phyloP scores from a whole-genome alignment of 2,797 vertebrate species.

The Rhynchonycteris naso region DNA sequence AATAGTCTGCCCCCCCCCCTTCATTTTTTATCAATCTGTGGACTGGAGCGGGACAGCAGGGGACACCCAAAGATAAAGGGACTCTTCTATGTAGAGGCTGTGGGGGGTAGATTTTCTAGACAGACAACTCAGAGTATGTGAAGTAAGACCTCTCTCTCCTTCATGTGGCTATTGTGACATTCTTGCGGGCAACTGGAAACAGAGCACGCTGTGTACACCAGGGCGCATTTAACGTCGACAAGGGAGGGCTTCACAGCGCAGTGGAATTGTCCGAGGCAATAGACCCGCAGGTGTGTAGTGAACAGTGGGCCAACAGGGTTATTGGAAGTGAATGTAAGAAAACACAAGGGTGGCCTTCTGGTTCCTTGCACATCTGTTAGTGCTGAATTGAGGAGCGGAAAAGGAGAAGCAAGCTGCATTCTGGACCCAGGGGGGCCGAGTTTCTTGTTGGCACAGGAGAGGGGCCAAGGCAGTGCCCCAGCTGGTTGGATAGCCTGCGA shows the following conservation, averaged over 20 bases:
- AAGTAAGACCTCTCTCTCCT: not conserved
- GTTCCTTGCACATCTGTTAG: conserved; percentile 26
- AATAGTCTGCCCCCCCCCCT: not conserved
- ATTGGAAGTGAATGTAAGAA: conserved; percentile 32
- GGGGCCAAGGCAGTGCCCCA: too few species aligned
- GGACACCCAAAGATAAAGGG: conserved; percentile 34
- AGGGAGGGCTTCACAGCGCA: conserved; percentile 7
- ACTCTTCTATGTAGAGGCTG: conserved; percentile 1
- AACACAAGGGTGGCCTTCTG: conserved; percentile 33
- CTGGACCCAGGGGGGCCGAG: not conserved
- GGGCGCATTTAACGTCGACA: not conserved
- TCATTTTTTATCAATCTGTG: conserved; percentile 37
- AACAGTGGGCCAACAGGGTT: not conserved
- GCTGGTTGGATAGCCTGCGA: not conserved
- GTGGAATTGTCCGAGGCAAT: conserved; percentile 17
- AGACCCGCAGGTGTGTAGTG: conserved; percentile 33
- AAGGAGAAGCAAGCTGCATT: not conserved
- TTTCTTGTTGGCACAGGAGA: not conserved
- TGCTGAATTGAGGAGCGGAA: conserved; percentile 5
- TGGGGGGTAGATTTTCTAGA: conserved; percentile 39
- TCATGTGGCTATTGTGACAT: conserved; percentile 27
- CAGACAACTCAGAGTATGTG: not conserved
- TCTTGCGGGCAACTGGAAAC: conserved; percentile 51
- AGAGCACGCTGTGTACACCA: not conserved
- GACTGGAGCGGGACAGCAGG: conserved; percentile 24